Evolutionary conservation across 2,888 invertebrate species (phyloP).

Genomic region (Endotricha flammealis): DNA sequence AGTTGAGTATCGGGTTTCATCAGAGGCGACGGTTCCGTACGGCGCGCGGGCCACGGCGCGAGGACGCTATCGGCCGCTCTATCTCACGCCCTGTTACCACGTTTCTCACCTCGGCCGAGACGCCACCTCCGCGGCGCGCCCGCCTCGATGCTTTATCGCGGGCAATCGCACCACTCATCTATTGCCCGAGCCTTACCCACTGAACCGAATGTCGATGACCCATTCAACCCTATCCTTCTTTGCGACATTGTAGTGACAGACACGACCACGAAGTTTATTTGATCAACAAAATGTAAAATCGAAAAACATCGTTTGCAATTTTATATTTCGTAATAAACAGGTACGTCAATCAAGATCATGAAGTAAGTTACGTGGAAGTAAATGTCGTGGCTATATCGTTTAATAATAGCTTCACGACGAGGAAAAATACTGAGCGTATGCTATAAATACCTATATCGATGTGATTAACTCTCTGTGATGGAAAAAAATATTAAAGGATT

Average conservation of each 20-base stretch:
- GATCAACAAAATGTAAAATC: too few species aligned
- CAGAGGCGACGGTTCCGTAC: conserved; percentile 11
- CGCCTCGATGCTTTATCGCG: conserved; percentile 58
- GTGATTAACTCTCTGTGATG: too few species aligned
- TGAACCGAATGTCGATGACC: conserved; percentile 60
- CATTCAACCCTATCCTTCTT: conserved; percentile 18
- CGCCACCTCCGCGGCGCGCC: conserved; percentile 50
- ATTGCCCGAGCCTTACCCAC: conserved; percentile 59
- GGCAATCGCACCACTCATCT: conserved; percentile 63
- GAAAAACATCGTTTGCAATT: too few species aligned
- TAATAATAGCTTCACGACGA: too few species aligned
- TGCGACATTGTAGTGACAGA: conserved; percentile 4
- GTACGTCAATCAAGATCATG: too few species aligned
- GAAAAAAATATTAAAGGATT: too few species aligned
- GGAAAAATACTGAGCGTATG: too few species aligned
- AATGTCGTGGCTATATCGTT: too few species aligned
- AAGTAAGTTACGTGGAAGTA: too few species aligned
- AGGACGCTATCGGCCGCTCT: conserved; percentile 51
- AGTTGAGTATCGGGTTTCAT: conserved; percentile 12
- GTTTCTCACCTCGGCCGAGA: conserved; percentile 66
- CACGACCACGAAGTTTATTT: neutral
- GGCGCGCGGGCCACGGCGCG: conserved; percentile 24
- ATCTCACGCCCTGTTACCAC: conserved; percentile 71
- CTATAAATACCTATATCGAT: too few species aligned
- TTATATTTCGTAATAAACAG: too few species aligned